Percentiles rank a stretch among this genome's conserved stretches.
These are phyloP conservation scores for Alexandromys fortis DNA, from an alignment of 2,113 vertebrate genomes.

Conservation along the genomic window DNA sequence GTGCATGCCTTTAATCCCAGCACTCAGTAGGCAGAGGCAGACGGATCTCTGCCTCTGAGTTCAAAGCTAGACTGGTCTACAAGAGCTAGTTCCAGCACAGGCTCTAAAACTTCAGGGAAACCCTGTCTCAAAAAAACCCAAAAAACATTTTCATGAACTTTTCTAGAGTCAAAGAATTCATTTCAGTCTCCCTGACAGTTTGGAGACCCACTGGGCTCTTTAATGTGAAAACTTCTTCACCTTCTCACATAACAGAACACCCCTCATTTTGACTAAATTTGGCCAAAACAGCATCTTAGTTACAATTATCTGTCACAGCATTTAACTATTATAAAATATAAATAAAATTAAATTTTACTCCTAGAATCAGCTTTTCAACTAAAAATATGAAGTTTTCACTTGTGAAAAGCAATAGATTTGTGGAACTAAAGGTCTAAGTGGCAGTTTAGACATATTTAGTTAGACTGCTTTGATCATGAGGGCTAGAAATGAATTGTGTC, in stretches of 20 bases:
- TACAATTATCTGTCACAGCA: not conserved
- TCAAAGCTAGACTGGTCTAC: too few species aligned
- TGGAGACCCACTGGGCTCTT: not conserved
- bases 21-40: too few species aligned
- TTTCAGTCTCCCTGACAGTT: not conserved
- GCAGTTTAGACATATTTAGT: not conserved
- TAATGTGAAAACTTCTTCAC: not conserved
- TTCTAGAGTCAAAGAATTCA: not conserved
- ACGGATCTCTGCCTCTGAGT: too few species aligned
- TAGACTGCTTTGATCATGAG: not conserved
- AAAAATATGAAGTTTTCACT: not conserved
- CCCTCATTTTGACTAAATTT: not conserved
- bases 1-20: too few species aligned
- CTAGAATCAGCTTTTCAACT: not conserved
- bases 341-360: not conserved
- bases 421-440: not conserved
- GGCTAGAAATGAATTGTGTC: not conserved
- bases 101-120: too few species aligned
- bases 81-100: too few species aligned
- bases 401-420: not conserved
- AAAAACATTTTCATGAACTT: slow-evolving; percentile 7
- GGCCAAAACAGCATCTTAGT: not conserved
- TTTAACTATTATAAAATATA: not conserved
- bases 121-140: too few species aligned
- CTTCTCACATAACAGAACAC: not conserved